phyloP scores from a whole-genome alignment of 2,888 invertebrate genomes.

The Ashinkailepas kermadecensis region DNA sequence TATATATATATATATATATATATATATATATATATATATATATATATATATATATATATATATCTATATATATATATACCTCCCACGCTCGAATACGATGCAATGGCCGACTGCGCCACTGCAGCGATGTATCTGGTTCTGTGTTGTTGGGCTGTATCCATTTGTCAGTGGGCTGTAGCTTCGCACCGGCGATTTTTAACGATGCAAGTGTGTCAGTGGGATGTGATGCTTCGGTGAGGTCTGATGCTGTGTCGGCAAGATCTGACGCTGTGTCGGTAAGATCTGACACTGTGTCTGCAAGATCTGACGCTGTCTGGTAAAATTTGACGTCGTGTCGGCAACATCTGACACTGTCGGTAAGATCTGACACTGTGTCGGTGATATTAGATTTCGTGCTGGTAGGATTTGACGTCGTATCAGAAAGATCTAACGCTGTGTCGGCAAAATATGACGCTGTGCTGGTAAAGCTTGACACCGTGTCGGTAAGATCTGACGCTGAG shows the following conservation, averaged over 20 bases:
- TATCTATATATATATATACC: neutral
- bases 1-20: conserved; percentile 25
- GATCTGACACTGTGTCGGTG: neutral
- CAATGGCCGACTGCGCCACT: too few species aligned
- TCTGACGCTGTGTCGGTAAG: neutral
- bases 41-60: conserved; percentile 25
- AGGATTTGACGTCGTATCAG: neutral
- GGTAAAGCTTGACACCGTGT: neutral
- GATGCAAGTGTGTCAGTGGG: neutral
- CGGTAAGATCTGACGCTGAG: neutral
- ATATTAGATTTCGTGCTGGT: too few species aligned
- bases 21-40: neutral
- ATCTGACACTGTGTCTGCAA: neutral
- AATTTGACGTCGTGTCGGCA: neutral
- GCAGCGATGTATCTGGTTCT: too few species aligned
- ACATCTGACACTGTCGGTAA: neutral
- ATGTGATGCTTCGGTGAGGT: neutral
- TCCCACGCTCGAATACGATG: too few species aligned
- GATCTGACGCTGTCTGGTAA: neutral
- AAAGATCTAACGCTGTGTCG: neutral
- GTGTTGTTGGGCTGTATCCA: neutral
- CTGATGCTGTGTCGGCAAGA: neutral
- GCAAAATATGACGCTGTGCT: too few species aligned
- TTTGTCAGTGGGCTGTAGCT: too few species aligned
- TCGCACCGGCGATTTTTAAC: too few species aligned